Percentiles rank a stretch among this genome's conserved stretches.
Conservation (phyloP, 2,113 vertebrate genomes). For the Passer montanus region DNA sequence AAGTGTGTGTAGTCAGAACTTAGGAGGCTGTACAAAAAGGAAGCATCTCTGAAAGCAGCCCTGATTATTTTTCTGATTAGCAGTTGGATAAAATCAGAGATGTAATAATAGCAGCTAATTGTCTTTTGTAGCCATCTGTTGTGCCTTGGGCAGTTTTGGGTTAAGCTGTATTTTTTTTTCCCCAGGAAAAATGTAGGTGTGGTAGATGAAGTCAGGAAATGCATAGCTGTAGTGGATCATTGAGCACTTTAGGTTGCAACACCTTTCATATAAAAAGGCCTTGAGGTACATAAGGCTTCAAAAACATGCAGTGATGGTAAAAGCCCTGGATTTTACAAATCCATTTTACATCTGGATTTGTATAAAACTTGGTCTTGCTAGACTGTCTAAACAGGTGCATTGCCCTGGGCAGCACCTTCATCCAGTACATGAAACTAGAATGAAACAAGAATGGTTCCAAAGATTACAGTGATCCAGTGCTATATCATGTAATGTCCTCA, state of each 20-base stretch:
- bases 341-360: neutral
- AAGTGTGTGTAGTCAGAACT: neutral
- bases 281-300: neutral
- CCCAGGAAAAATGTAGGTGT: neutral
- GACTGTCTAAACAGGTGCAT: neutral
- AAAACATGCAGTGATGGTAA: neutral
- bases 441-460: neutral
- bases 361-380: neutral
- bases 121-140: neutral
- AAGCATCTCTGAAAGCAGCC: neutral
- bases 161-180: neutral
- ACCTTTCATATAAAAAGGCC: neutral
- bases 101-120: neutral
- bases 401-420: neutral
- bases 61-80: slow-evolving; percentile 13
- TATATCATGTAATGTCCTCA: neutral
- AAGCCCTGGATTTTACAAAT: neutral
- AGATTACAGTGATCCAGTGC: neutral
- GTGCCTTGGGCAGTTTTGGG: neutral
- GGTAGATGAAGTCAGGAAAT: neutral
- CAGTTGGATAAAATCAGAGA: neutral
- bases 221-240: neutral
- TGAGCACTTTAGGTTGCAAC: neutral
- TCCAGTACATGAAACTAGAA: neutral
- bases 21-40: neutral